These are phyloP conservation scores for Branchellion lobata DNA, from an alignment of 2,888 invertebrate species.

Conservation along the genomic window DNA sequence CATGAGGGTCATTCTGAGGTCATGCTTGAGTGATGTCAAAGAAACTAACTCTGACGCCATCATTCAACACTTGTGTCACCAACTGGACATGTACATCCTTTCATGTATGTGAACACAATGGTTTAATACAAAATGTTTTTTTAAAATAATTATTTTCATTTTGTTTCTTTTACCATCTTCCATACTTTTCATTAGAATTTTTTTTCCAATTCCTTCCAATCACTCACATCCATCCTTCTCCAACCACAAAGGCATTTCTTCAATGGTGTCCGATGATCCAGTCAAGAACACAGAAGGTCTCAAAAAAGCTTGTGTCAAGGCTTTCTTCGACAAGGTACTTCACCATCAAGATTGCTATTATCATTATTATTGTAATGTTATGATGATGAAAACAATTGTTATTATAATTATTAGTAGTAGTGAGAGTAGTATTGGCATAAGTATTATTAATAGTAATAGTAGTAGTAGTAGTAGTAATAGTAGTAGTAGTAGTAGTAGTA, in stretches of 20 bases:
- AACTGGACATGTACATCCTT: constrained; percentile 31
- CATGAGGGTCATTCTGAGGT: constrained; percentile 51
- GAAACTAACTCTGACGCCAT: constrained; percentile 15
- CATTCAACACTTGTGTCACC: neutral
- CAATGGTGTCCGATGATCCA: neutral
- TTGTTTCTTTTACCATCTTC: neutral
- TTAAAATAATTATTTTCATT: neutral
- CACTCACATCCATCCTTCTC: neutral
- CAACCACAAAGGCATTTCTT: neutral
- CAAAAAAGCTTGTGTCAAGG: neutral
- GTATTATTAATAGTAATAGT: constrained; percentile 39
- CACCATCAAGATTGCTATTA: neutral
- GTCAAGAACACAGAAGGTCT: constrained; percentile 12
- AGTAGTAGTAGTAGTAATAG: constrained; percentile 44
- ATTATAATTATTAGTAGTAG: neutral
- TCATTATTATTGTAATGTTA: neutral
- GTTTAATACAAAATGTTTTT: neutral
- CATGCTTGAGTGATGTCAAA: constrained; percentile 47
- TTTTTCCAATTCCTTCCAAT: neutral
- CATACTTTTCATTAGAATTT: no score
- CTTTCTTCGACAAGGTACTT: neutral
- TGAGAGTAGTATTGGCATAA: constrained; percentile 1
- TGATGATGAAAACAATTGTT: neutral
- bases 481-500: constrained; percentile 45
- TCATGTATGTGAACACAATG: neutral